A percentile compares a stretch with the other conserved stretches of the same genome.
phyloP scores from a whole-genome alignment of 2,888 invertebrate species.

The Microplitis deprimator region DNA sequence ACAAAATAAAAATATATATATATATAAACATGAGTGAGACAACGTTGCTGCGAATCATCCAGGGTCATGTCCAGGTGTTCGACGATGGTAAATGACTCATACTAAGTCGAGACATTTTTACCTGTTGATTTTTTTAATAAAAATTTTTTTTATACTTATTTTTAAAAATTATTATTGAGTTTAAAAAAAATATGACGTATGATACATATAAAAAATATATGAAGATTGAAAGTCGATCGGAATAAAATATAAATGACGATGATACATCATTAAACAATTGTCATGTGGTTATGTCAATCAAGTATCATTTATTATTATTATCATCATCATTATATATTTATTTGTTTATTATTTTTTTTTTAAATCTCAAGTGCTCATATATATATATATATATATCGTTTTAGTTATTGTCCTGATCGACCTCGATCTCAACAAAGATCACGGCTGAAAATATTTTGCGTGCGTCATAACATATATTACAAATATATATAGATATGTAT shows the following conservation, averaged over 20 bases:
- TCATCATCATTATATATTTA: too few species aligned
- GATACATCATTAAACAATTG: too few species aligned
- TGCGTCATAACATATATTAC: constrained; percentile 44
- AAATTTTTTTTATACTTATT: background rate
- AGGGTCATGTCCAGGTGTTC: constrained; percentile 53
- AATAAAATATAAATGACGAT: too few species aligned
- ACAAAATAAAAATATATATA: constrained; percentile 40
- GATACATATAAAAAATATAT: too few species aligned
- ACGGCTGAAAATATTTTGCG: constrained; percentile 49
- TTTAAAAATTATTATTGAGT: background rate
- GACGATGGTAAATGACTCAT: constrained; percentile 43
- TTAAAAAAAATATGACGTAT: too few species aligned
- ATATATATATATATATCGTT: background rate
- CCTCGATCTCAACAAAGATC: constrained; percentile 37
- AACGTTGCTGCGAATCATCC: constrained; percentile 46
- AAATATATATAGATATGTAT: background rate
- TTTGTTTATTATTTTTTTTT: too few species aligned
- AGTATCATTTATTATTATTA: too few species aligned
- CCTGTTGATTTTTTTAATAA: background rate
- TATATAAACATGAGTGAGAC: constrained; percentile 30
- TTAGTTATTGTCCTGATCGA: constrained; percentile 23
- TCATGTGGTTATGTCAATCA: too few species aligned
- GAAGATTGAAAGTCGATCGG: too few species aligned
- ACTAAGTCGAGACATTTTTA: constrained; percentile 38
- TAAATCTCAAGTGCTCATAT: too few species aligned